Base-by-base conservation (phyloP, 2,797 vertebrate species). In the Melanogrammus aeglefinus region DNA sequence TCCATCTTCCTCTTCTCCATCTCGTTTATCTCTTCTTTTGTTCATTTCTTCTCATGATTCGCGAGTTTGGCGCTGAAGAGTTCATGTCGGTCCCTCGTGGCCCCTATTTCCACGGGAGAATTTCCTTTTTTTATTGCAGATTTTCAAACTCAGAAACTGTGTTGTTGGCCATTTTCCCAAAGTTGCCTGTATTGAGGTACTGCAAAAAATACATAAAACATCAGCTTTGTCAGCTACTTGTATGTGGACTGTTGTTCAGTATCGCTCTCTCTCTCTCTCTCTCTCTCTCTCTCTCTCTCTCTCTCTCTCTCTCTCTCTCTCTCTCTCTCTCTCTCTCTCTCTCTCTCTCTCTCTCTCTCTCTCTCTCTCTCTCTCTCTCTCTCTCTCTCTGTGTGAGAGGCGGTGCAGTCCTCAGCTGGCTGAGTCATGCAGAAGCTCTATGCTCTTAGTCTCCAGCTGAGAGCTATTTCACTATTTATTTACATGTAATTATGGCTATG, bases 401-500 rank as follows among this genome's bases (percentile, higher is more conserved):
- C 70, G 86, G 79, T 82, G 70, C 87, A 84, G 96, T 97, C 96
- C 96, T 95, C 97, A 99, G 97, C 97, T 99, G 97, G 96, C 94
- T 92, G 94, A 91, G 93, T 92, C 92, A 80, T 84, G 88, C 91
- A 85, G 90, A 89, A 91, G 94, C 91, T 92, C 88, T 89, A 44
- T n/a, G 86, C 88, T 87, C 91, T 91, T 94, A 91, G 95, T 93
- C 95, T 98, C 97, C 98, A 98, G 97, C 97, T 95, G 94, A 93
- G 94, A 95, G 93, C 95, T 94, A 98, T 97, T 98, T 98, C 96
- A 96, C 97, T 97, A 96, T 98, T 97, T 98, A 99, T 99, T 98
- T 99, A 99, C 97, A 98, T 98, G 96, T 97, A 98, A 99, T 99
- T 99, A 99, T 96, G 94, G 95, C 96, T 96, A 97, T 97, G 97